Conservation (phyloP, 2,113 vertebrate species). For the Rhinopomastus cyanomelas region DNA sequence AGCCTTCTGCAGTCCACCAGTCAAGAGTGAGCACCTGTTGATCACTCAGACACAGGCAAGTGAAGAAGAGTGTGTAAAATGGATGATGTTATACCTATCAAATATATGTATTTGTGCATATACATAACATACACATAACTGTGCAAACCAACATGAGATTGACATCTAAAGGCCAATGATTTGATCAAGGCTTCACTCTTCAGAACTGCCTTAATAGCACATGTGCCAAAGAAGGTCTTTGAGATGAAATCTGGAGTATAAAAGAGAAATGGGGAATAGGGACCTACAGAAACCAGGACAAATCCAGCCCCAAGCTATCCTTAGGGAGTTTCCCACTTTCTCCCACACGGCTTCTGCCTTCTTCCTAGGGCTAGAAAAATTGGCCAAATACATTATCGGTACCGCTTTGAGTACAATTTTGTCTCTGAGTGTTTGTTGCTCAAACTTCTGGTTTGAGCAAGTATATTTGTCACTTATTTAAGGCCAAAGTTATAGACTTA, state of each 20-base stretch:
- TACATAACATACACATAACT: neutral
- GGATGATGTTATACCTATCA: neutral
- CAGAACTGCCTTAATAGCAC: neutral
- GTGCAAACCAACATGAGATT: neutral
- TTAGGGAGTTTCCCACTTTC: neutral
- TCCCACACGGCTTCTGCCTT: neutral
- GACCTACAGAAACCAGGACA: fast-evolving
- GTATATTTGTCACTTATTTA: slow-evolving; percentile 28
- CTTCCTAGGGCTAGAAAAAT: neutral
- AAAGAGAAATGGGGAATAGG: neutral
- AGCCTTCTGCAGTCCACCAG: neutral
- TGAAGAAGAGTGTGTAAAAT: neutral
- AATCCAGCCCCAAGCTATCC: neutral
- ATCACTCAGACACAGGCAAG: neutral
- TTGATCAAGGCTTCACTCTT: neutral
- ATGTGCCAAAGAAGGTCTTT: neutral
- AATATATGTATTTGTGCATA: neutral
- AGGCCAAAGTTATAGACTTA: neutral
- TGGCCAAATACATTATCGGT: neutral
- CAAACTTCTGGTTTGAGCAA: neutral
- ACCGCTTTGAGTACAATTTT: neutral
- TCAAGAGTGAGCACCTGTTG: neutral
- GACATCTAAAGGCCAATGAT: neutral
- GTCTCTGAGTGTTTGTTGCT: neutral
- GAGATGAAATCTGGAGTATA: neutral